These are phyloP conservation scores for Mormyrus hasselquistii DNA, from an alignment of 2,797 vertebrate genomes.

Conservation along the genomic window DNA sequence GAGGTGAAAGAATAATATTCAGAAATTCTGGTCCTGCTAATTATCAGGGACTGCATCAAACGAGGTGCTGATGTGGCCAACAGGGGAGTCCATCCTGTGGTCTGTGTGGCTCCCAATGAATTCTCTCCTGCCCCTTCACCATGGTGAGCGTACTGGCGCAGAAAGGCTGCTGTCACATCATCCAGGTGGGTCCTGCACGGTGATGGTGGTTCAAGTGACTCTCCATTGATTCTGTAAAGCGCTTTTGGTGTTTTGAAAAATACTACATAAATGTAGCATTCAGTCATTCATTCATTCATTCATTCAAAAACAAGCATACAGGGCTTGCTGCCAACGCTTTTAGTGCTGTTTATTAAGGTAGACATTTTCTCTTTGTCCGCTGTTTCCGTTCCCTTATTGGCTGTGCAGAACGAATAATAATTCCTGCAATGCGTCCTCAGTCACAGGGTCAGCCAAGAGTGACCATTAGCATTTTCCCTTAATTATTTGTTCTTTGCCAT, in stretches of 20 bases:
- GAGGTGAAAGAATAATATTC: neutral
- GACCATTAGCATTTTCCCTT: neutral
- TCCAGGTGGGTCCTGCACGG: neutral
- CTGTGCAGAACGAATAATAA: neutral
- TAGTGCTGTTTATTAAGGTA: neutral
- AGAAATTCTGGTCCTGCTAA: neutral
- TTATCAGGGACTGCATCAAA: neutral
- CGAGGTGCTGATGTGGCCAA: neutral
- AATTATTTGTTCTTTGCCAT: neutral
- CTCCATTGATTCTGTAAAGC: neutral
- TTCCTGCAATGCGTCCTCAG: neutral
- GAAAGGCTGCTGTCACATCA: neutral
- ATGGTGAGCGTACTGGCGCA: neutral
- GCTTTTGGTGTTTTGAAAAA: neutral
- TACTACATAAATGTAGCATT: neutral
- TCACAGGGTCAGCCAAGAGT: neutral
- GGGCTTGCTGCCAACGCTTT: neutral
- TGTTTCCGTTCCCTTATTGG: neutral
- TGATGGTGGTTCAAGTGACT: neutral
- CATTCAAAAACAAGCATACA: neutral
- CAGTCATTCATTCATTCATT: neutral
- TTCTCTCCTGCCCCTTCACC: neutral
- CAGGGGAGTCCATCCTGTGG: neutral
- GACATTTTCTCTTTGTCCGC: neutral
- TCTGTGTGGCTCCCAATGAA: neutral